Evolutionary conservation across 2,888 invertebrate species (phyloP).

Genomic region (Rhingia rostrata): DNA sequence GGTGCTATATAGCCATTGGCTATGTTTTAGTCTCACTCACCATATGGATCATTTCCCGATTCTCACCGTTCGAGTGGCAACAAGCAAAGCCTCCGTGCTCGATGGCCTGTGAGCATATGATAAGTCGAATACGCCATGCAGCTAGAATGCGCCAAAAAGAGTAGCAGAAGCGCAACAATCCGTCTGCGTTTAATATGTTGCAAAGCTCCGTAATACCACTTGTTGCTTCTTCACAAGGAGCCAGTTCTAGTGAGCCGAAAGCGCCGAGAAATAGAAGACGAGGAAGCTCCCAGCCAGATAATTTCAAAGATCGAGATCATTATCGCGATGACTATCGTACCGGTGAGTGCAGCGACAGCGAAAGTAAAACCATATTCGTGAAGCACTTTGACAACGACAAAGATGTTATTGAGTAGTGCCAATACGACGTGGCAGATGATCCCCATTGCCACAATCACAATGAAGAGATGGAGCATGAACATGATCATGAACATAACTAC

Average conservation of each 20-base stretch:
- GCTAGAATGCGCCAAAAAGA: constrained; percentile 68
- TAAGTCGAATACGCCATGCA: constrained; percentile 75
- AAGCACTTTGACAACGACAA: constrained; percentile 38
- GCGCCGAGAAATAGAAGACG: not conserved
- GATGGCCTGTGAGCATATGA: constrained; percentile 83
- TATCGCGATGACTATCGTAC: constrained; percentile 1
- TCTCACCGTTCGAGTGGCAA: constrained; percentile 93
- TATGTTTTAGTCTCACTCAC: constrained; percentile 91
- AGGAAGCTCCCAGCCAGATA: not conserved
- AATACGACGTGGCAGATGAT: constrained; percentile 11
- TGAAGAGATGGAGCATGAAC: not conserved
- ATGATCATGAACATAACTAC: constrained; percentile 1
- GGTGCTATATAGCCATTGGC: constrained; percentile 91
- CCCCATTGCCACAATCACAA: constrained; percentile 1
- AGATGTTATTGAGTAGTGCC: constrained; percentile 16
- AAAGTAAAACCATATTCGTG: constrained; percentile 58
- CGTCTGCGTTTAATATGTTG: not conserved
- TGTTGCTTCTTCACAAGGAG: constrained; percentile 8
- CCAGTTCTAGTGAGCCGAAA: not conserved
- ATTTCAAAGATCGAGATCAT: not conserved
- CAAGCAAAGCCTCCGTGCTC: constrained; percentile 85
- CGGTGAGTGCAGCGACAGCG: constrained; percentile 55
- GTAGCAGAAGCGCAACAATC: constrained; percentile 52
- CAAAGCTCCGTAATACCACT: constrained; percentile 35
- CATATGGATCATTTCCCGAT: constrained; percentile 92